Evolutionary conservation across 2,888 invertebrate genomes (phyloP).

Genomic region (Campopleginae sp.): DNA sequence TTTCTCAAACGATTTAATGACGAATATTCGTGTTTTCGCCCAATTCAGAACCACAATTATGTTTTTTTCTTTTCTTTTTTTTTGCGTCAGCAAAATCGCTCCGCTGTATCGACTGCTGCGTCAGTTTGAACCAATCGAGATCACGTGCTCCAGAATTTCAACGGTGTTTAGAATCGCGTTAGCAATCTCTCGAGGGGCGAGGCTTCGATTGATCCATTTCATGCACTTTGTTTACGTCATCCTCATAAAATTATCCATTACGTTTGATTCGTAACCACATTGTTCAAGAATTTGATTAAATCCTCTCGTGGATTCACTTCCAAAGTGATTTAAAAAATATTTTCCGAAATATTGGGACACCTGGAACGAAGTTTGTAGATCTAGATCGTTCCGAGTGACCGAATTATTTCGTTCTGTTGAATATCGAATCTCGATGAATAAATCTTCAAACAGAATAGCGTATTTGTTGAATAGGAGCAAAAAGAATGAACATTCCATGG

Average conservation of each 20-base stretch:
- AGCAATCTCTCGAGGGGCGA: constrained; percentile 23
- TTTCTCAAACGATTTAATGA: constrained; percentile 24
- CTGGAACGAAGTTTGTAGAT: not conserved
- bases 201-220: constrained; percentile 2
- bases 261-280: not conserved
- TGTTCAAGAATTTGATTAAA: not conserved
- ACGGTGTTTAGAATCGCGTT: not conserved
- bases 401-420: not conserved
- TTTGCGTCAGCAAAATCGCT: constrained; percentile 16
- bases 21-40: constrained; percentile 36
- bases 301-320: not conserved
- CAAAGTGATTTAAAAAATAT: not conserved
- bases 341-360: not conserved
- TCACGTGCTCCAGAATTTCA: constrained; percentile 23
- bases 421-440: not conserved
- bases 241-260: not conserved
- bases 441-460: not conserved
- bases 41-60: constrained; percentile 7
- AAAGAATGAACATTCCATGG: not conserved
- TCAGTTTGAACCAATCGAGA: constrained; percentile 5
- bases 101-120: constrained; percentile 24
- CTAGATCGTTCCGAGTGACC: too few species aligned
- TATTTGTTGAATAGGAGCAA: not conserved
- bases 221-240: not conserved
- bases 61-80: not conserved